Percentiles rank a stretch among this genome's conserved stretches.
Evolutionary conservation across 2,113 vertebrate genomes (phyloP).

Genomic region (Phaethon lepturus): DNA sequence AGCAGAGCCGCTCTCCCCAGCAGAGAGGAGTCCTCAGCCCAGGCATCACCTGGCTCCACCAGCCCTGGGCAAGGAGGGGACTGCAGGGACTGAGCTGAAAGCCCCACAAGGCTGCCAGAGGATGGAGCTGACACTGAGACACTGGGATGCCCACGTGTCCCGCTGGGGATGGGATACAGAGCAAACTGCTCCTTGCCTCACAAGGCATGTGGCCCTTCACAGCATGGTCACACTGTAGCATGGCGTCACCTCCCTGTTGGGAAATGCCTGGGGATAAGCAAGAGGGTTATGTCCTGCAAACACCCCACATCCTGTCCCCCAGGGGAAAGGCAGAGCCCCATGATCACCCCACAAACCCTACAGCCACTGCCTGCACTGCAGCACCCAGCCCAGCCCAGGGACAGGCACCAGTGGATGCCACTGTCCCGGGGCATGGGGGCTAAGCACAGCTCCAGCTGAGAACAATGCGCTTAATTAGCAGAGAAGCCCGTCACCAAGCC

Average conservation of each 20-base stretch:
- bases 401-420: rapidly evolving
- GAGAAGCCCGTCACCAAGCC: constrained; percentile 55
- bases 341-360: not conserved
- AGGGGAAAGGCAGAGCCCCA: not conserved
- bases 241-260: not conserved
- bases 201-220: not conserved
- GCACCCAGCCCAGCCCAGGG: not conserved
- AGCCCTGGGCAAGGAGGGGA: not conserved
- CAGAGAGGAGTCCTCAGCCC: not conserved
- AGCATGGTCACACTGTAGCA: rapidly evolving
- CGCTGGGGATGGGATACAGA: rapidly evolving
- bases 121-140: not conserved
- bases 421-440: not conserved
- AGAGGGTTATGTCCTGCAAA: not conserved
- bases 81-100: not conserved
- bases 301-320: rapidly evolving
- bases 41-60: not conserved
- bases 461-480: constrained; percentile 47
- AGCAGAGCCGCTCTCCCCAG: not conserved
- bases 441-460: rapidly evolving
- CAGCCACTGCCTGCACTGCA: not conserved
- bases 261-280: not conserved
- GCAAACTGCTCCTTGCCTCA: not conserved
- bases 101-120: not conserved
- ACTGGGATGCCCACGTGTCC: rapidly evolving